Base-by-base conservation (phyloP, 2,797 vertebrate species). In the Taeniopygia guttata region DNA sequence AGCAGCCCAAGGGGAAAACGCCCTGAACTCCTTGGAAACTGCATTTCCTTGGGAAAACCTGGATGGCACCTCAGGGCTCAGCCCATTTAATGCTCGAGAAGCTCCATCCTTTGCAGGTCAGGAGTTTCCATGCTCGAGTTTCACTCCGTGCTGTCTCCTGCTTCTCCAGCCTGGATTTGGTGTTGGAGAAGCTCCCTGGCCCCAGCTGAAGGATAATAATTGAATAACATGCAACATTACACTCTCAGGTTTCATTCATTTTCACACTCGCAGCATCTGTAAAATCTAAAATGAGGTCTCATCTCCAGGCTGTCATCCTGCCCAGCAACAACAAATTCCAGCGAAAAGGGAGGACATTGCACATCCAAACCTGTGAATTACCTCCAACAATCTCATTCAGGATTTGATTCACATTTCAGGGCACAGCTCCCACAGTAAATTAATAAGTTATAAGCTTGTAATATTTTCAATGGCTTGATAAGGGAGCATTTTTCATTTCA, bases 141-240 rank as follows among this genome's bases (percentile, higher is more conserved):
- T 59, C 15, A 1, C 43, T 75, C 54, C 0, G 15, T 26, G 49
- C 70, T 64, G 25, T 51, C 42, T 91, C 56, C 82, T n/a, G 70
- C 58, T 80, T 21, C 79, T 66, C 43, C 62, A 67, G 27, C 49
- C 46, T 27, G 51, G 66, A 16, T 74, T 55, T n/a, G 11, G 21
- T 18, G 9, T 17, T 67, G 46, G 43, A 84, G 85, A 43, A 87
- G 42, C 45, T 82, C 76, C 70, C 83, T 40, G 89, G 90, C 58
- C 63, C 68, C 81, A 83, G 63, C 43, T 54, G 85, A 93, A 91
- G 82, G 34, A 43, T 27, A 92, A 85, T 88, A 91, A 95, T 93
- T 94, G 91, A 94, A 95, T 96, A 81, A 94, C 82, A 94, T 84
- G 91, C 92, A 95, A 95, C 93, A 79, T 94, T 95, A 87, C 87